Conservation (phyloP, 1,140 invertebrate genomes). For the Amphibalanus amphitrite region DNA sequence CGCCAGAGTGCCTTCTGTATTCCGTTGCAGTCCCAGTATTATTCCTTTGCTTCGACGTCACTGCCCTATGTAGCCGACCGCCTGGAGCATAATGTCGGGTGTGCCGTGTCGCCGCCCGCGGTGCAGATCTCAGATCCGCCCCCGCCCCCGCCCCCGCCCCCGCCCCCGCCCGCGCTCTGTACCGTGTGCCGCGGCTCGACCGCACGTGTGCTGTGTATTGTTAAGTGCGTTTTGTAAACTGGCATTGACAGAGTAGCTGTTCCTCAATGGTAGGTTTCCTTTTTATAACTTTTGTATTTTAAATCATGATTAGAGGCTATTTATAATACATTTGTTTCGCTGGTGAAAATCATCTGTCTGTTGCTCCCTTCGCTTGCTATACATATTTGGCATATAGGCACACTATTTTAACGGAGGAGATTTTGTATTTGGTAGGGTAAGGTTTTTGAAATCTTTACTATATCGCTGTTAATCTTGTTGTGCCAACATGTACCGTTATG, state of each 20-base stretch:
- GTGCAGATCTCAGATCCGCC: background rate
- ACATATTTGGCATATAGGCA: background rate
- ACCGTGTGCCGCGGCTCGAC: background rate
- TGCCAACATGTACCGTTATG: constrained; percentile 1
- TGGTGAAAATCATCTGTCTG: background rate
- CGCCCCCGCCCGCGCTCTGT: no score
- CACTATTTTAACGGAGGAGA: background rate
- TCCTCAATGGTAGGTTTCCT: background rate
- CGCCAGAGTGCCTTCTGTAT: background rate
- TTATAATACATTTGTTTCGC: background rate
- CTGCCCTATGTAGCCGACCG: background rate
- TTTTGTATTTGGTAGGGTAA: constrained; percentile 2
- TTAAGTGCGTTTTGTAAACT: background rate
- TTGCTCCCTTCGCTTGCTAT: background rate
- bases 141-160: no score
- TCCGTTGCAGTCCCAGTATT: background rate
- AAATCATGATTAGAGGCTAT: constrained; percentile 2
- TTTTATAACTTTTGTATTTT: constrained; percentile 2
- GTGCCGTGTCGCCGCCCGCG: background rate
- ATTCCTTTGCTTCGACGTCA: background rate
- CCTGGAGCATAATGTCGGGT: background rate
- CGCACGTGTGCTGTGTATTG: background rate
- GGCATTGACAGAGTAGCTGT: background rate
- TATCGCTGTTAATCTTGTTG: constrained; percentile 1
- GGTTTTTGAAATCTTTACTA: background rate